Percentiles rank a stretch among this genome's conserved stretches.
Evolutionary conservation across 2,888 invertebrate species (phyloP).

Genomic region (Nasonovia ribisnigri): DNA sequence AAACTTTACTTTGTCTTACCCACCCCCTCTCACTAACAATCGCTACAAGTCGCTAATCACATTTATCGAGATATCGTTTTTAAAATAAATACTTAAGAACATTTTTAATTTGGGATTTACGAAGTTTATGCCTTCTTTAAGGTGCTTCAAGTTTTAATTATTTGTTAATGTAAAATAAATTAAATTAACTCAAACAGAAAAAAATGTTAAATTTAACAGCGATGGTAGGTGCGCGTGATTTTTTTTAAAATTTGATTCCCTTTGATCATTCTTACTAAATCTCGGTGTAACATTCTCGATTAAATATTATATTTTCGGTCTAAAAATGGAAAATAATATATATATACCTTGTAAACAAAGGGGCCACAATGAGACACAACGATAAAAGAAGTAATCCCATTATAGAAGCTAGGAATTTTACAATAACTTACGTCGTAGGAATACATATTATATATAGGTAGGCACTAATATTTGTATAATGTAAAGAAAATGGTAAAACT

Average conservation of each 20-base stretch:
- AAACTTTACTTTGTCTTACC: not conserved
- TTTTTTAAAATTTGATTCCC: not conserved
- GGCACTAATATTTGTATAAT: too few species aligned
- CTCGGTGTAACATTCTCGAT: not conserved
- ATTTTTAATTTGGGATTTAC: not conserved
- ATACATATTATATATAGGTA: not conserved
- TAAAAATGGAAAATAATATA: not conserved
- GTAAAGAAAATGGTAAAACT: not conserved
- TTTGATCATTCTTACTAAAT: not conserved
- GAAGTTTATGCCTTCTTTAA: not conserved
- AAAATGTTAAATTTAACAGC: not conserved
- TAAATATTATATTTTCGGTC: not conserved
- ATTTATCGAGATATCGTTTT: not conserved
- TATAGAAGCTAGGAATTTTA: not conserved
- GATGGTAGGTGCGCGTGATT: not conserved
- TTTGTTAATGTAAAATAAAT: not conserved
- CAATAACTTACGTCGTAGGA: not conserved
- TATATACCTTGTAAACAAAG: not conserved
- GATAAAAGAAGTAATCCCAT: not conserved
- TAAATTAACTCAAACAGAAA: not conserved
- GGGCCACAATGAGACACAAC: too few species aligned
- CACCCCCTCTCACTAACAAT: not conserved
- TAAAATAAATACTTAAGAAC: not conserved
- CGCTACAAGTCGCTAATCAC: not conserved
- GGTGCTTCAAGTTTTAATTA: not conserved